Evolutionary conservation across 2,113 vertebrate species (phyloP).

Genomic region (Megalops atlanticus): DNA sequence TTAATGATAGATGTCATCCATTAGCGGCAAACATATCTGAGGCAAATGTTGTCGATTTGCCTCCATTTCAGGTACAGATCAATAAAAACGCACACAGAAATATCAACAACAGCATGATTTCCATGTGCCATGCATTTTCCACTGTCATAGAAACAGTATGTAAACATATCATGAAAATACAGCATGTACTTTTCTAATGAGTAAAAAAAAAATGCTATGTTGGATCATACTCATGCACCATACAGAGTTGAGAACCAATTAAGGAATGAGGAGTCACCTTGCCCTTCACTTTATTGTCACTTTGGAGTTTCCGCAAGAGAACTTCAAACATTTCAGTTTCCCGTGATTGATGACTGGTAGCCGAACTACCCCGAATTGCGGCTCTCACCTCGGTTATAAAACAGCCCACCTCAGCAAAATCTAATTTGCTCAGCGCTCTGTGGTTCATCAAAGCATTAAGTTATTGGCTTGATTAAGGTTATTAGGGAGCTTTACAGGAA

Average conservation of each 20-base stretch:
- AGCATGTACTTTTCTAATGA: not conserved
- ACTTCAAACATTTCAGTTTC: slow-evolving; percentile 63
- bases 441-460: slow-evolving; percentile 70
- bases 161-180: too few species aligned
- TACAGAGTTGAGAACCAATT: slow-evolving; percentile 57
- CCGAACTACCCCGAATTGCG: slow-evolving; percentile 54
- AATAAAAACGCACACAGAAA: too few species aligned
- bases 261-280: slow-evolving; percentile 52
- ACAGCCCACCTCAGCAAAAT: slow-evolving; percentile 68
- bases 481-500: slow-evolving; percentile 56
- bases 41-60: too few species aligned
- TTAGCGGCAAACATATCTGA: too few species aligned
- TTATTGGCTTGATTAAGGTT: slow-evolving; percentile 68
- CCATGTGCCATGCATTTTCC: too few species aligned
- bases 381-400: slow-evolving; percentile 66
- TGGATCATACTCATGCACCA: not conserved
- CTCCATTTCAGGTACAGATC: too few species aligned
- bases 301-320: slow-evolving; percentile 51
- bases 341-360: slow-evolving; percentile 66
- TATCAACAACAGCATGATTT: too few species aligned
- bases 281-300: slow-evolving; percentile 57
- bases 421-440: slow-evolving; percentile 64
- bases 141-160: too few species aligned
- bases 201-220: too few species aligned
- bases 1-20: too few species aligned